phyloP scores from a whole-genome alignment of 2,888 invertebrate genomes.

The Callinectes sapidus region DNA sequence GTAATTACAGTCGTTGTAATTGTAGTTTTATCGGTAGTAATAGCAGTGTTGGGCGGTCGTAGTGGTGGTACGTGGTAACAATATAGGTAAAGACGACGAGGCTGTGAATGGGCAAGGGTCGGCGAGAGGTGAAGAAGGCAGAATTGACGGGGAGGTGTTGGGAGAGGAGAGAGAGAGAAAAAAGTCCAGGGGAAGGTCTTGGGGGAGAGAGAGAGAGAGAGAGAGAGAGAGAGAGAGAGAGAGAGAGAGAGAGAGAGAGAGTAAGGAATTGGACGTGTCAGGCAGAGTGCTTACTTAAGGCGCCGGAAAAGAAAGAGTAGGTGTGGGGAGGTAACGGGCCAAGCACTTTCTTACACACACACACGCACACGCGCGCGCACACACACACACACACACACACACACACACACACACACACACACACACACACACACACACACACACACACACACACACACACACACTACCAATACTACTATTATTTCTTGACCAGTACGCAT shows the following conservation, averaged over 20 bases:
- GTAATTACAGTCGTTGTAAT: background rate
- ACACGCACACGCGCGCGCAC: background rate
- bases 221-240: too few relatives aligned
- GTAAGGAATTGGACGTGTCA: background rate
- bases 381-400: background rate
- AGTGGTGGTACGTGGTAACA: background rate
- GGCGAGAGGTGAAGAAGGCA: background rate
- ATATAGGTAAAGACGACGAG: background rate
- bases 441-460: background rate
- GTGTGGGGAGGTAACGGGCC: constrained; percentile 3
- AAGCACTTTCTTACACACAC: background rate
- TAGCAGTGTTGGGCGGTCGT: background rate
- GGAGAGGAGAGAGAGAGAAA: background rate
- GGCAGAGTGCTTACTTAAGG: constrained; percentile 2
- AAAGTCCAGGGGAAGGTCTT: background rate
- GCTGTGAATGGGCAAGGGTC: background rate
- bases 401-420: background rate
- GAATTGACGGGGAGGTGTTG: background rate
- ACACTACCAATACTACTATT: background rate
- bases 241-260: too few relatives aligned
- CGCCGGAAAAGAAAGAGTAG: constrained; percentile 9
- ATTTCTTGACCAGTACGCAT: background rate
- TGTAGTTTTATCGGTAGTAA: background rate
- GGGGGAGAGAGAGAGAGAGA: too few relatives aligned
- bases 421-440: background rate